Percentiles rank a stretch among this genome's conserved stretches.
Conservation (phyloP, 2,797 vertebrate genomes). For the Allobates femoralis region DNA sequence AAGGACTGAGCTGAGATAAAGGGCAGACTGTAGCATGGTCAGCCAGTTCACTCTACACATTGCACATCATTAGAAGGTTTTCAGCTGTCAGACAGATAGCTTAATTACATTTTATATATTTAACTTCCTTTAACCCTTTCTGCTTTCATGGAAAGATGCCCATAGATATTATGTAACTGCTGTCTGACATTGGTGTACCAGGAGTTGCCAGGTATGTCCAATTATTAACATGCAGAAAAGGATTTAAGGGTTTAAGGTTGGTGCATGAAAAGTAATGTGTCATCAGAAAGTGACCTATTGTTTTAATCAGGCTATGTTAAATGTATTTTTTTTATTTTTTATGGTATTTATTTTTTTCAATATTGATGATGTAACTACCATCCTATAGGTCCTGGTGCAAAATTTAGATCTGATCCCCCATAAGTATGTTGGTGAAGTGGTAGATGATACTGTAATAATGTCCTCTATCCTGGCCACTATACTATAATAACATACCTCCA, state of each 20-base stretch:
- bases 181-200: neutral
- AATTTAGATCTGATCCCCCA: too few species aligned
- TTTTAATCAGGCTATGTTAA: too few species aligned
- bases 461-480: too few species aligned
- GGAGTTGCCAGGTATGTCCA: neutral
- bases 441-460: too few species aligned
- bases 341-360: too few species aligned
- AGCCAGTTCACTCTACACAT: conserved; percentile 19
- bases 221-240: neutral
- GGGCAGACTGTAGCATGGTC: conserved; percentile 38
- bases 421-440: too few species aligned
- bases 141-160: neutral
- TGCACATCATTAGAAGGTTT: conserved; percentile 45
- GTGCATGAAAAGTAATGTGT: neutral
- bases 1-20: conserved; percentile 55
- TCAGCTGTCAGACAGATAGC: conserved; percentile 49
- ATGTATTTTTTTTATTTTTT: too few species aligned
- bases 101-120: conserved; percentile 28
- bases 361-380: too few species aligned
- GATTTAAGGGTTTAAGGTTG: neutral
- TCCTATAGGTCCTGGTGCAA: too few species aligned
- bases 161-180: neutral
- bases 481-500: too few species aligned
- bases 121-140: conserved; percentile 18
- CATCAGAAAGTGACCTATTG: too few species aligned